Base-by-base conservation (phyloP, 2,888 invertebrate genomes). In the Sericinus montela region DNA sequence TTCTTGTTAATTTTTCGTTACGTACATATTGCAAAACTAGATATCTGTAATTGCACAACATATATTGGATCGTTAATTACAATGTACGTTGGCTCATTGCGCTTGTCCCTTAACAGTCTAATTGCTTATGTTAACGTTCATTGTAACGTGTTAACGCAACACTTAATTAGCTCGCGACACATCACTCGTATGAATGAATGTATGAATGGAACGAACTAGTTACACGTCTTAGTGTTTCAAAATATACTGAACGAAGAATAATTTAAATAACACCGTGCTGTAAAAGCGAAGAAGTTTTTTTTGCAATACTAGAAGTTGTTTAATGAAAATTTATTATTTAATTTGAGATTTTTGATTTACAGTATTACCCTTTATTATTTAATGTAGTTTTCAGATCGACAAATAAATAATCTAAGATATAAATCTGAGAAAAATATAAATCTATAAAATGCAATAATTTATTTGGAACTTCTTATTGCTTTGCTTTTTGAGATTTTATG, bases 181-280 rank as follows among this genome's bases (percentile, higher is more conserved):
- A 54, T 58, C 52, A 56, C 48, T 54, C 40, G 57, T 55, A 53
- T 58, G 51, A 59, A 59, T 56, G 54, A 58, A 58, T 55, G 53
- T 44, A 51, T 57, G 55, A 55, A 56, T 58, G 53, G 32, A 48
- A 42, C 30, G 16, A 19, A 34, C 42, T 23, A 42, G 42, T 42
- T 28, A 39, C 42, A 13, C 42, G 23, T 11, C 19, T 19, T 23
- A 23, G 11, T 9, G 30, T 13, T 19, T 25, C 11, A 32, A 6
- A 32, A 32, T 32, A 32, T 32, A 11, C 13, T 11, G 11, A 32
- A 11, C 11, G 11, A 1, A 1, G 6, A 32, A 11, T 6, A 13
- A 32, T 10, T 11, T 11, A 10, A 32, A 3, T 19, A 11, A 32
- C n/a, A 32, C 5, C 11, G 11, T 11, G 11, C 11, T 29, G 10